Evolutionary conservation across 2,113 vertebrate species (phyloP).

Genomic region (Heptranchias perlo): DNA sequence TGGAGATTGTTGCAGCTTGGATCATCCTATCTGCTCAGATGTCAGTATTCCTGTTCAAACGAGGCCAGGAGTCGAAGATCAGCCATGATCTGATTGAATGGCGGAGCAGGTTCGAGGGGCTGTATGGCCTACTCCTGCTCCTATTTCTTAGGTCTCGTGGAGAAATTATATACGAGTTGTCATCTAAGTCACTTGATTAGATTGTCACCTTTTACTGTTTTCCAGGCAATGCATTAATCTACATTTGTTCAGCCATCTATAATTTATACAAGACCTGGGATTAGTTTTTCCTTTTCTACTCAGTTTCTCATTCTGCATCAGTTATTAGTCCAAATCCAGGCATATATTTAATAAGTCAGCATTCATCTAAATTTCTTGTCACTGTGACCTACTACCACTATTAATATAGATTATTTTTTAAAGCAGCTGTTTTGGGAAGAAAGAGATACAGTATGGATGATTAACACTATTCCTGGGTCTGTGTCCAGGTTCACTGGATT

Average conservation of each 20-base stretch:
- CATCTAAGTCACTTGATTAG: not conserved
- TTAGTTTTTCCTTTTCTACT: not conserved
- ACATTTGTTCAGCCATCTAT: not conserved
- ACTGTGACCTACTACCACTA: not conserved
- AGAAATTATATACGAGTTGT: not conserved
- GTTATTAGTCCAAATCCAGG: not conserved
- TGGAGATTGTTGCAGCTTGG: not conserved
- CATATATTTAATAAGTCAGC: not conserved
- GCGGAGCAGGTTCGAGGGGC: too few relatives aligned
- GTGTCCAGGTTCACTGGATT: not conserved
- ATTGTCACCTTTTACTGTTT: not conserved
- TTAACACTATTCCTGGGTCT: not conserved
- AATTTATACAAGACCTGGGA: not conserved
- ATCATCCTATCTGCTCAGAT: not conserved
- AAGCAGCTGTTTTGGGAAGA: not conserved
- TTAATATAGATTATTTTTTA: not conserved
- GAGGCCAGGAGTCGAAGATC: too few relatives aligned
- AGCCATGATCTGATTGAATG: too few relatives aligned
- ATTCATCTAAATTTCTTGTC: not conserved
- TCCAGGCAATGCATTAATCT: not conserved
- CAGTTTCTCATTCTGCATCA: not conserved
- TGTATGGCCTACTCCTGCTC: too few relatives aligned
- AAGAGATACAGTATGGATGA: not conserved
- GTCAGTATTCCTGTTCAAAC: not conserved
- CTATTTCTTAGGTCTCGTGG: not conserved